Percentiles rank a stretch among this genome's conserved stretches.
phyloP scores from a whole-genome alignment of 37 sponge, comb jelly and placozoan species.

The Aphrocallistes beatrix region DNA sequence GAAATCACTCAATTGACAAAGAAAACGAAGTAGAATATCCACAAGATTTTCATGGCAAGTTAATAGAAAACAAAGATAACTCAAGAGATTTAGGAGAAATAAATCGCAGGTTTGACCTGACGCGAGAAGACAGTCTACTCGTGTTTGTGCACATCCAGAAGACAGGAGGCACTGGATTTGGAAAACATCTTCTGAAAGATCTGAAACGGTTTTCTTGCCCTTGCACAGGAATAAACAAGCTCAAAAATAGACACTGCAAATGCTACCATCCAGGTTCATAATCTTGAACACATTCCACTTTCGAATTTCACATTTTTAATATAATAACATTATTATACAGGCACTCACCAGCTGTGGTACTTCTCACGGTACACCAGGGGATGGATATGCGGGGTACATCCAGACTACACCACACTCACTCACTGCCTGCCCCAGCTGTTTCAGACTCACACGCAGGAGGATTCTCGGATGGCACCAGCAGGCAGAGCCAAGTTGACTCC shows the following conservation, averaged over 20 bases:
- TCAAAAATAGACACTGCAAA: background rate
- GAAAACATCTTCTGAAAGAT: conserved; percentile 31
- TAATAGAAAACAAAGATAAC: too few species aligned
- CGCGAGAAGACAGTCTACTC: conserved; percentile 11
- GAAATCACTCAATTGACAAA: too few species aligned
- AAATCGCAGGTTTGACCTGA: background rate
- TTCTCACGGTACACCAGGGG: conserved; percentile 61
- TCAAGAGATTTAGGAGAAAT: too few species aligned
- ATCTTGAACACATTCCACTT: background rate
- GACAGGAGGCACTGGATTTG: conserved; percentile 68
- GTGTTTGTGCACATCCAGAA: conserved; percentile 85
- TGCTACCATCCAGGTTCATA: conserved; percentile 32
- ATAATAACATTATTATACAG: background rate
- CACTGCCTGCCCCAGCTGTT: conserved; percentile 38
- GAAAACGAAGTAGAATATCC: too few species aligned
- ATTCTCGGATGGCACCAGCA: background rate
- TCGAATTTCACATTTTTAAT: background rate
- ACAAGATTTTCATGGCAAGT: too few species aligned
- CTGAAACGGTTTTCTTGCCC: conserved; percentile 11
- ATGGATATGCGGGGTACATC: conserved; percentile 76
- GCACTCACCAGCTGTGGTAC: conserved; percentile 49
- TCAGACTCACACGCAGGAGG: background rate
- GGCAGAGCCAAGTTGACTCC: background rate
- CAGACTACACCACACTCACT: conserved; percentile 44
- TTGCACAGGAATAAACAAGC: background rate